Conservation (phyloP, 2,797 vertebrate species). For the Sarcoramphus papa region DNA sequence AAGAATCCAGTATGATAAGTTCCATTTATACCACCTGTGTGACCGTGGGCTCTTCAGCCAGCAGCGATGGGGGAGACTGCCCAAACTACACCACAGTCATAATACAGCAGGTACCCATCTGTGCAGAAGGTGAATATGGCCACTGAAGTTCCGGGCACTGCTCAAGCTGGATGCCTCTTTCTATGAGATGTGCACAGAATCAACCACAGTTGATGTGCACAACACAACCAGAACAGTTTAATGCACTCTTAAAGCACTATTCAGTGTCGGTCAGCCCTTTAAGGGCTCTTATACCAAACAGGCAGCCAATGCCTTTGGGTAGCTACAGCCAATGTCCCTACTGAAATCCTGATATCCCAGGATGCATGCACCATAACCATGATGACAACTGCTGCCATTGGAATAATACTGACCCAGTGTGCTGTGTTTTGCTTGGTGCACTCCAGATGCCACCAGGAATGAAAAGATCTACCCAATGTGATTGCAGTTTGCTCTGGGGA, state of each 20-base stretch:
- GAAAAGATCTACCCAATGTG: background rate
- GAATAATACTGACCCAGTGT: background rate
- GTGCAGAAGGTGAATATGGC: background rate
- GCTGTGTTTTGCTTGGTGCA: background rate
- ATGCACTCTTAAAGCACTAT: background rate
- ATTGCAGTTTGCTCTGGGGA: background rate
- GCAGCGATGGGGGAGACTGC: background rate
- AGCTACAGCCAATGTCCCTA: background rate
- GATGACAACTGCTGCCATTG: background rate
- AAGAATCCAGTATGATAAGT: background rate
- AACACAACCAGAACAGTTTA: background rate
- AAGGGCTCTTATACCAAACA: background rate
- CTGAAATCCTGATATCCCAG: background rate
- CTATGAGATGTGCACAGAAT: background rate
- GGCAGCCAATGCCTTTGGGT: background rate
- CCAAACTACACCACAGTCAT: background rate
- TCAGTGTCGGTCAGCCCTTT: background rate
- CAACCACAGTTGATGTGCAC: background rate
- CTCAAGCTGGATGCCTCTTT: background rate
- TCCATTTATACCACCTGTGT: background rate
- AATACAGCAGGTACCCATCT: background rate
- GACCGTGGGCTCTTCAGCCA: background rate
- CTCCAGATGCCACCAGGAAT: background rate
- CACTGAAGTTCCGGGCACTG: background rate
- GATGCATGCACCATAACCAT: accelerated